Conservation (phyloP, 2,888 invertebrate species). For the Anarsia innoxiella region DNA sequence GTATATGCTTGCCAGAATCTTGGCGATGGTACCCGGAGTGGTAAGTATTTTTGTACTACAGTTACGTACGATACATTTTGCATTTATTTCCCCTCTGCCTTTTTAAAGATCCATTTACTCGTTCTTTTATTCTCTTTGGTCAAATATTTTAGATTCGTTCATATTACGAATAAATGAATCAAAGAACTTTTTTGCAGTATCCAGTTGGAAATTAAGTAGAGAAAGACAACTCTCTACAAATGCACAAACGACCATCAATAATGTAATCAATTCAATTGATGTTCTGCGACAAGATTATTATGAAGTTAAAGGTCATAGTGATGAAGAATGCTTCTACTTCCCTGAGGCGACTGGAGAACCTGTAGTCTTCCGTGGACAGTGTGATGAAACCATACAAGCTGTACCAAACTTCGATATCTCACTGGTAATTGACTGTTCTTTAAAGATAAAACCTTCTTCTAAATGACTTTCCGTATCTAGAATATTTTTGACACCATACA, state of each 20-base stretch:
- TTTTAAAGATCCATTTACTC: neutral
- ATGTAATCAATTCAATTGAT: constrained; percentile 23
- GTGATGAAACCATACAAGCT: constrained; percentile 31
- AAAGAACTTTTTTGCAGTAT: too few relatives aligned
- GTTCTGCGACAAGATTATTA: constrained; percentile 37
- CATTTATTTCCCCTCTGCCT: neutral
- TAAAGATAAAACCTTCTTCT: too few relatives aligned
- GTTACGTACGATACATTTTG: too few relatives aligned
- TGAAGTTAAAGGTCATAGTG: constrained; percentile 26
- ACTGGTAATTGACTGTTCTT: constrained; percentile 41
- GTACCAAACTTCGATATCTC: constrained; percentile 33
- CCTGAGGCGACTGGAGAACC: constrained; percentile 54
- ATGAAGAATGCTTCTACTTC: constrained; percentile 50
- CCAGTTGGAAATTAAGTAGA: constrained; percentile 45
- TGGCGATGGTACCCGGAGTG: neutral
- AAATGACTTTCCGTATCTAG: too few relatives aligned
- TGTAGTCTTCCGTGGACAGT: constrained; percentile 45
- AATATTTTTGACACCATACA: too few relatives aligned
- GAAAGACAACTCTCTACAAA: constrained; percentile 23
- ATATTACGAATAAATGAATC: too few relatives aligned
- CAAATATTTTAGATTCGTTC: too few relatives aligned
- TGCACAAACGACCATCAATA: constrained; percentile 26
- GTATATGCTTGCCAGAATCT: constrained; percentile 75
- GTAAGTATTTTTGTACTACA: too few relatives aligned
- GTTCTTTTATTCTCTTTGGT: too few relatives aligned